These are phyloP conservation scores for Psammodynastes pulverulentus DNA, from an alignment of 2,113 vertebrate species.

Conservation along the genomic window DNA sequence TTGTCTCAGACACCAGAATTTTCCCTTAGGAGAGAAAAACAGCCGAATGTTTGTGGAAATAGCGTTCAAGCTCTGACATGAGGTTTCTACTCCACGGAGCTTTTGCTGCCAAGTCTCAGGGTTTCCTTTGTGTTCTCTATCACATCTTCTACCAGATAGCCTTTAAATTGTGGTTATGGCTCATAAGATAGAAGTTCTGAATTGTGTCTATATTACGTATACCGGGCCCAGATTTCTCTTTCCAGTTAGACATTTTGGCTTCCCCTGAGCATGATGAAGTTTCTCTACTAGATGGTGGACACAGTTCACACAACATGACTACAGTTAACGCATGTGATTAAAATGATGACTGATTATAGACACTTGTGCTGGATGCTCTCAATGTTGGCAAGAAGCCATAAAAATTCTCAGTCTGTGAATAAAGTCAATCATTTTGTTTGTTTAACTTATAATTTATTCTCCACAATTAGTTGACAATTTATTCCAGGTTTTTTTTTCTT, in stretches of 20 bases:
- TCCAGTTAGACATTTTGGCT: constrained; percentile 35
- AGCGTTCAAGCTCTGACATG: constrained; percentile 2
- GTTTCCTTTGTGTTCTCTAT: constrained; percentile 7
- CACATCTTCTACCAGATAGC: background rate
- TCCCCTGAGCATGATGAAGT: constrained; percentile 34
- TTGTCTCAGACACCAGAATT: constrained; percentile 39
- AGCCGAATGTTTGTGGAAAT: constrained; percentile 28
- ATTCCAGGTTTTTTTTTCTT: constrained; percentile 32
- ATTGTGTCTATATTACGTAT: constrained; percentile 58
- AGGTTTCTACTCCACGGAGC: constrained; percentile 17
- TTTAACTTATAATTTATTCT: constrained; percentile 52
- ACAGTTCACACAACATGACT: constrained; percentile 17
- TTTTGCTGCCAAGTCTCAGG: constrained; percentile 31
- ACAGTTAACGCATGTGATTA: constrained; percentile 19
- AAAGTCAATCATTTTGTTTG: constrained; percentile 68
- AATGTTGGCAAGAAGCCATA: constrained; percentile 51
- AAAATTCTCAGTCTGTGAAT: constrained; percentile 57
- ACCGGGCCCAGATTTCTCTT: constrained; percentile 23
- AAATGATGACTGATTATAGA: background rate
- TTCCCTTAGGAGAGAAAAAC: constrained; percentile 22
- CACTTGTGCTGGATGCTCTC: constrained; percentile 30
- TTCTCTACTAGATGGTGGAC: constrained; percentile 2
- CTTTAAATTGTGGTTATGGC: constrained; percentile 2
- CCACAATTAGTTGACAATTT: constrained; percentile 38
- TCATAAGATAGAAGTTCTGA: constrained; percentile 53